Base-by-base conservation (phyloP, 2,113 vertebrate species). In the Hystrix cristata region DNA sequence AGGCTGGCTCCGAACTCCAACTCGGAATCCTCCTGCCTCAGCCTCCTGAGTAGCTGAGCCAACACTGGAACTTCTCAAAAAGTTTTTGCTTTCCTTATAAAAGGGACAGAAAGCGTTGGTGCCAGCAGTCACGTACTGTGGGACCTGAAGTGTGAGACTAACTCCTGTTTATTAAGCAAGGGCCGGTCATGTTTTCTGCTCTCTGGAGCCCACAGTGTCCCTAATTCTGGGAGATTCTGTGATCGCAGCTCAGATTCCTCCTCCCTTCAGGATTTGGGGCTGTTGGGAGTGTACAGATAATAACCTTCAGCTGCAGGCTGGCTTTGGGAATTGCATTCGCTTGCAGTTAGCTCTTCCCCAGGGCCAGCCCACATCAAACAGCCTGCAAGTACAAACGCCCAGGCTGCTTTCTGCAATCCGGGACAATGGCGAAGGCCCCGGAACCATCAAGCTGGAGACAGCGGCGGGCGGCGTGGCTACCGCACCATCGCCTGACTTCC, bases 61-160 rank as follows among this genome's bases (percentile, higher is more conserved):
- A 53, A 55, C 29, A 38, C 76, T 57, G 60, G 64, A 29, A 87
- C 59, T 91, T 94, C 38, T 65, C 62, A 74, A 82, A 79, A 94
- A 60, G 74, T 60, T 96, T 93, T 43, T 88, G 55, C 78, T 92
- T 85, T 95, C 59, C 46, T 92, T 48, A 71, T 29, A 51, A 86
- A 96, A 95, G 69, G 74, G 57, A 71, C 34, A 87, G 74, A 83
- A 72, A 64, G 13, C 38, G 14, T 69, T 53, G 67, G 82, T 80
- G 62, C 11, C 59, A 72, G 11, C 7, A 48, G 72, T 67, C 55
- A 48, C 72, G 46, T 87, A 72, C 62, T 34, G 12, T 57, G 38
- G 67, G 64, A 79, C 62, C 10, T 86, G 65, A 51, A 79, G 86
- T 93, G 27, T 53, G 23, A 96, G 94, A 46, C 34, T 19, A 38